These are phyloP conservation scores for Pemphredon lugubris DNA, from an alignment of 2,888 invertebrate species.

Conservation along the genomic window DNA sequence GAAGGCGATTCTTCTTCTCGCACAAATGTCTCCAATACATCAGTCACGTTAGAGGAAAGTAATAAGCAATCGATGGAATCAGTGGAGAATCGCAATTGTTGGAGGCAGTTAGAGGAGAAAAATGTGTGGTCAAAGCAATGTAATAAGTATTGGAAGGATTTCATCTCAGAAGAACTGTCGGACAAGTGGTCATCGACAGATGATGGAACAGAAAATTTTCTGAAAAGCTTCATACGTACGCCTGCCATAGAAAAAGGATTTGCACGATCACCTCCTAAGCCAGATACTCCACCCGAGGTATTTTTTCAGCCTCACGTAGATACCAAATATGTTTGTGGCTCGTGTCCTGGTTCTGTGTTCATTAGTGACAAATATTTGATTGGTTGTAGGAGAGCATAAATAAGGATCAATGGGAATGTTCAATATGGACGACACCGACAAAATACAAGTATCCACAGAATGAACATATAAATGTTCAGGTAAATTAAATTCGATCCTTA, in stretches of 20 bases:
- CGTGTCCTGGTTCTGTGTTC: too few species aligned
- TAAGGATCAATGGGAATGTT: conserved; percentile 72
- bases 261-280: conserved; percentile 79
- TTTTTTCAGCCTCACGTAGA: too few species aligned
- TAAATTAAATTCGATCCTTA: too few species aligned
- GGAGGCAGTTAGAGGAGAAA: conserved; percentile 61
- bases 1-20: conserved; percentile 70
- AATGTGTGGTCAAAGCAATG: conserved; percentile 64
- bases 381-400: too few species aligned
- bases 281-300: conserved; percentile 81
- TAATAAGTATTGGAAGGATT: conserved; percentile 68
- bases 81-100: conserved; percentile 49
- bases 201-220: conserved; percentile 64
- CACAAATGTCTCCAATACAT: conserved; percentile 57
- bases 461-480: conserved; percentile 72
- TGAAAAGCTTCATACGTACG: conserved; percentile 70
- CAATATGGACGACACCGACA: conserved; percentile 77
- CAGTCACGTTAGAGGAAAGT: conserved; percentile 58
- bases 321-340: too few species aligned
- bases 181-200: too few species aligned
- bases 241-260: conserved; percentile 60
- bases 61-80: conserved; percentile 65
- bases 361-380: too few species aligned
- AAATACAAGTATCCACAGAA: conserved; percentile 71
- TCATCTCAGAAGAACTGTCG: conserved; percentile 52